Evolutionary conservation across 1,140 invertebrate species (phyloP), one percentile per base, ranked within the genome.

Genomic region (Drosophila teissieri): DNA sequence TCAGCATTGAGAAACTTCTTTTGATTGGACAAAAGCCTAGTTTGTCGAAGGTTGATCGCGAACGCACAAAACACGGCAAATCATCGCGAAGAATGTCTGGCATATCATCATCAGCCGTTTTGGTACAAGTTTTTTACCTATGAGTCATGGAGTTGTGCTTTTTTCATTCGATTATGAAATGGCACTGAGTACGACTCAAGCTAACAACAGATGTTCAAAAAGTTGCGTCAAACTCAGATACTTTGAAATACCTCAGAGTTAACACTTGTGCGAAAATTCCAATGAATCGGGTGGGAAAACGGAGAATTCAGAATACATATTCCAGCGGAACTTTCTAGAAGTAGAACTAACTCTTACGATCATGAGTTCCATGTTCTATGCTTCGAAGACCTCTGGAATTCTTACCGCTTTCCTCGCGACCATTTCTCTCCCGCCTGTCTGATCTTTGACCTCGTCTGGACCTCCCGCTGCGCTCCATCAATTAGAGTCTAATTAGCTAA

Each of bases 401-500:
- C 39, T 4, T 40, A 11, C 17, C 36, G 42, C 52, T 69, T 56
- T 69, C 45, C 40, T 15, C 14, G 36, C 46, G 44, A 40, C 22
- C 67, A 70, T 70, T 70, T 56, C 67, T 73, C 45, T 34, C 10
- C 19, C 44, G 55, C 17, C 37, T 49, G n/a, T 27, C 7, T 48
- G 68, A 49, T 70, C 51, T 70, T 70, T 75, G 78, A 63, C 77
- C 72, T 85, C 76, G 75, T 61, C 64, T 60, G 15, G 61, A 78
- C 81, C 80, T 55, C 81, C 61, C 58, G 77, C 62, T 54, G 80
- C n/a, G 72, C 57, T 51, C 48, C 72, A 77, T 80, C 67, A 85
- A 84, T 84, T 84, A 80, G 73, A 42, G 61, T 68, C 78, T 81
- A 80, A 85, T 84, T 85, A 80, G 77, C 64, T 80, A 70, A 73